Base-by-base conservation (phyloP, 2,888 invertebrate species). In the Ophraella communa region DNA sequence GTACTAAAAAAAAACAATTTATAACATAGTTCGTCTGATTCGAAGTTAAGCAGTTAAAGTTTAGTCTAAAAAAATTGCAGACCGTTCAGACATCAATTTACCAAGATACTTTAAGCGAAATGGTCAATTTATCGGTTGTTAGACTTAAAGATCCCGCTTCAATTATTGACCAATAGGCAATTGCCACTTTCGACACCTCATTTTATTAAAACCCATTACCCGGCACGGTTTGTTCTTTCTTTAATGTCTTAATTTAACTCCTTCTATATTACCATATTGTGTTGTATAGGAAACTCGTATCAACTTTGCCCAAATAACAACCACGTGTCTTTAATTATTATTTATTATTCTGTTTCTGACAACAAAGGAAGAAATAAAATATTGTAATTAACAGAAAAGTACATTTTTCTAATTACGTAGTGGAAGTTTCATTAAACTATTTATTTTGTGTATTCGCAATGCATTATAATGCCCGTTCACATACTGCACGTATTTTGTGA, bases 71-170 rank as follows among this genome's bases (percentile, higher is more conserved):
- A n/a, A 39, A 39, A 39, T 39, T 39, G 39, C 39, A 14, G 39
- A 39, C 39, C 39, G 39, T 39, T 17, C 39, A 17, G 39, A 39
- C 39, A 39, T 39, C 39, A 39, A 39, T 39, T 39, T 39, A 17
- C 39, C 39, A 45, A 17, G 56, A 56, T 51, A 35, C 35, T 49
- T 59, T 51, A 14, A 27, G 11, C 24, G 59, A 59, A 59, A 59
- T 59, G 59, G 39, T n/a, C 51, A 65, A 67, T 69, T 67, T 64
- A 55, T 56, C 67, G 67, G 63, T 64, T 54, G 61, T 69, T 65
- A 58, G 18, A 44, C 27, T 66, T 69, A 67, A 72, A 64, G 39
- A 39, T 39, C 39, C 39, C 39, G 39, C 62, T 55, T 49, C 47
- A n/a, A 62, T 56, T 30, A 62, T 47, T 56, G 49, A 20, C 35